Evolutionary conservation across 2,797 vertebrate species (phyloP), one percentile per base, ranked within the genome.

Genomic region (Bryconaethiops microstoma): DNA sequence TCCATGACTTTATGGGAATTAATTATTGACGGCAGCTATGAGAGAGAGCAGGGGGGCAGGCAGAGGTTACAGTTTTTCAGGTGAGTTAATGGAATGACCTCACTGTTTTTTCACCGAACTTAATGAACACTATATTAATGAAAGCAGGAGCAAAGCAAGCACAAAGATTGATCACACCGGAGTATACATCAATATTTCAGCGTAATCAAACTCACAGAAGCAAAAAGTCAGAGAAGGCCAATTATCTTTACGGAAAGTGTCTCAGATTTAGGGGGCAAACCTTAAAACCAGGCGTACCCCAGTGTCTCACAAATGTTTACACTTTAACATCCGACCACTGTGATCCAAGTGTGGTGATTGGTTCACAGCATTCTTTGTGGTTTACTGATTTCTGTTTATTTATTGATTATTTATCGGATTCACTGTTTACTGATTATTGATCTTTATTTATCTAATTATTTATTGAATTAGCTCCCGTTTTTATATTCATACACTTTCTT

Each of bases 71-170:
- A 62, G 48, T 65, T 48, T 63, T 82, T 76, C 68, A 73, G 25
- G 21, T 29, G 40, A 69, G 64, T 81, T 80, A 80, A 86, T 77
- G 64, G 77, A 82, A 67, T 77, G 80, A 80, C 69, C 35, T 81
- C 45, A 35, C 54, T 76, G 65, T 45, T 40, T 45, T 40, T 76
- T 82, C 57, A 65, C 79, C 50, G 55, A 21, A n/a, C 4, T 17
- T 52, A 76, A 80, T 52, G 68, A 84, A 80, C 81, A 80, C 65
- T 54, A 54, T 79, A 52, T 81, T 86, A 87, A 86, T 87, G 80
- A 83, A 84, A 79, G 65, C 78, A 78, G 80, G 72, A 62, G 64
- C 68, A 81, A 82, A 82, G 77, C 72, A 75, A 81, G 76, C 71
- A 35, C 57, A 71, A 80, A 75, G 21, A 76, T 83, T 85, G 84